Percentiles rank a stretch among this genome's conserved stretches.
phyloP scores from a whole-genome alignment of 2,797 vertebrate genomes.

The Masticophis lateralis region DNA sequence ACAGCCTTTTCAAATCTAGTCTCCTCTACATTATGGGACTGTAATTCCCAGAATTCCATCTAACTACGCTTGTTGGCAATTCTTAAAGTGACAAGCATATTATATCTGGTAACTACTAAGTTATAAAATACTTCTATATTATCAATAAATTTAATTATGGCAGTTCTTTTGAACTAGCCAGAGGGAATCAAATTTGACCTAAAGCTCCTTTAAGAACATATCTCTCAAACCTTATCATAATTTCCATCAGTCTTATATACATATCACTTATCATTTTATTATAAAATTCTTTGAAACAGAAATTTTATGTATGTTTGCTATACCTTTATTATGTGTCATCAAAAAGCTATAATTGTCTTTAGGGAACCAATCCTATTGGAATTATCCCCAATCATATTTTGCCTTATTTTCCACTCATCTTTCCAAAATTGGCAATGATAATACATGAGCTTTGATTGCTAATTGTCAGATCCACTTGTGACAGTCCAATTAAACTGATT shows the following conservation, averaged over 20 bases:
- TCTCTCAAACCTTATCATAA: not conserved
- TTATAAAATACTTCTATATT: not conserved
- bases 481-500: not conserved
- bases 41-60: not conserved
- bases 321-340: not conserved
- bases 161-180: not conserved
- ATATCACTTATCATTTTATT: not conserved
- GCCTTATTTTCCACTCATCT: not conserved
- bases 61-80: not conserved
- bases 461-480: not conserved
- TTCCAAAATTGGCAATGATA: not conserved
- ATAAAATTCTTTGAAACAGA: not conserved
- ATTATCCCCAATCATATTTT: not conserved
- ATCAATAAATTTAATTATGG: not conserved
- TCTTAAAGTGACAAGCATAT: not conserved
- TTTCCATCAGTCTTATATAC: not conserved
- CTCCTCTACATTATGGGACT: not conserved
- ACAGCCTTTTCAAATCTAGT: not conserved
- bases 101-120: not conserved
- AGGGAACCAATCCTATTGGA: not conserved
- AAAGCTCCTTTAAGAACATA: not conserved
- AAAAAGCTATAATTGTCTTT: not conserved
- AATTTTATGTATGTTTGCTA: not conserved
- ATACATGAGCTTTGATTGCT: not conserved
- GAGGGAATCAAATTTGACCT: not conserved